Evolutionary conservation across 1,140 invertebrate genomes (phyloP), one percentile per base, ranked within the genome.

Genomic region (Monomorium pharaonis): DNA sequence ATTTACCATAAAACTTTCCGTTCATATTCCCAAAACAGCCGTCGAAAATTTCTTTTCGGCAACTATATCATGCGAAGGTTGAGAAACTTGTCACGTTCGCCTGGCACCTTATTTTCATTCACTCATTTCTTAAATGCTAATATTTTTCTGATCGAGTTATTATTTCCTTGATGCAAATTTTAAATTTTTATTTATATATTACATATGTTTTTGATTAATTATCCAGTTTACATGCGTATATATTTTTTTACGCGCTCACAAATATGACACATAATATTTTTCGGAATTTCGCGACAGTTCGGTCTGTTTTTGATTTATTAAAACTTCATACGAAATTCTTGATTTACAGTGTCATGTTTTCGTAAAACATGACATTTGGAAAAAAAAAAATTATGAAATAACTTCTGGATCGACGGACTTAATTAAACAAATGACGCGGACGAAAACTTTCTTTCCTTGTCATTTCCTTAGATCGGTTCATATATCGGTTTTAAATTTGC

Each of bases 1-100:
- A 33, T n/a, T 24, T 2, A 24, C 18, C 18, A 6, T 27, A 47
- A 49, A 78, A 67, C 9, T 49, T 67, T 33, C 27, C n/a, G n/a
- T 49, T 24, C 44, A 24, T 78, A 78, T 78, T 78, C 10, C 60
- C 51, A 67, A 78, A 33, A n/a, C n/a, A n/a, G n/a, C 33, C 47
- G 42, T 33, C 18, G 3, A 62, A 78, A 51, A 65, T 78, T 78
- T 67, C 49, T 33, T 44, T 77, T 33, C 58, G n/a, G 9, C 21
- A 18, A n/a, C 5, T n/a, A 77, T 63, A 62, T 77, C 21, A 49
- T 10, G 27, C 18, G 5, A 63, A 33, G 42, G 16, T 65, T n/a
- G 27, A 77, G 16, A 47, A 62, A 77, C 42, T 77, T 27, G 21
- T 62, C 54, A 12, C 18, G 16, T 12, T 63, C 42, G n/a, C 14